A percentile compares a stretch with the other conserved stretches of the same genome.
Evolutionary conservation across 1,140 invertebrate genomes (phyloP).

Genomic region (Macrocentrus cingulum): DNA sequence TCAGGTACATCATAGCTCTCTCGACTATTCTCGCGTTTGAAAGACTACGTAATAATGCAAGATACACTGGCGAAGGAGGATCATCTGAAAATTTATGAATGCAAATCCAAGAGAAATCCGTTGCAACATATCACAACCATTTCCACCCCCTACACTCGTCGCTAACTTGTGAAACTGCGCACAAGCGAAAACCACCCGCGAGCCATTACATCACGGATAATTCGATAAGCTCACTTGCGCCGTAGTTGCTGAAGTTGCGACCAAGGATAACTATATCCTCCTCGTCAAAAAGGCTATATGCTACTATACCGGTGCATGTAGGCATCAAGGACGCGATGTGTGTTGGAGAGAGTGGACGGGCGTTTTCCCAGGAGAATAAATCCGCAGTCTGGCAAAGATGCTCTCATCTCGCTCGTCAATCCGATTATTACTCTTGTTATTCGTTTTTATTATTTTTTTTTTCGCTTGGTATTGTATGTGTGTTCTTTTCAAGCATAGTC

Average conservation of each 20-base stretch:
- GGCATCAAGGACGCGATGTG: constrained; percentile 13
- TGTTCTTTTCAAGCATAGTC: neutral
- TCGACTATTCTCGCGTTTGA: neutral
- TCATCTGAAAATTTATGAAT: constrained; percentile 20
- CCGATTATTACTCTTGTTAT: constrained; percentile 14
- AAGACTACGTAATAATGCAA: constrained; percentile 8
- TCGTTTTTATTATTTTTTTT: neutral
- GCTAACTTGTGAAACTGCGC: neutral
- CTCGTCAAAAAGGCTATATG: too few species aligned
- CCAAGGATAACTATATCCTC: too few species aligned
- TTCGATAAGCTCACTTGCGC: constrained; percentile 19
- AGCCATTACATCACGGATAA: constrained; percentile 17
- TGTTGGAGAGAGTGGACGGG: constrained; percentile 21
- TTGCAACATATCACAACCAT: constrained; percentile 16
- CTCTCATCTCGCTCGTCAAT: constrained; percentile 4
- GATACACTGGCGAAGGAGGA: neutral
- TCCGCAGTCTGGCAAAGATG: too few species aligned
- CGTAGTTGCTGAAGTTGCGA: neutral
- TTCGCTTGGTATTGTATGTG: neutral
- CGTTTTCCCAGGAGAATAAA: constrained; percentile 12
- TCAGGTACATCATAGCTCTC: too few species aligned
- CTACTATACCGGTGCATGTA: too few species aligned
- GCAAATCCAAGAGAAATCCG: constrained; percentile 15
- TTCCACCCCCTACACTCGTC: too few species aligned
- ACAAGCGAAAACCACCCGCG: neutral